Conservation (phyloP, 2,888 invertebrate genomes). For the Halocaridina rubra region DNA sequence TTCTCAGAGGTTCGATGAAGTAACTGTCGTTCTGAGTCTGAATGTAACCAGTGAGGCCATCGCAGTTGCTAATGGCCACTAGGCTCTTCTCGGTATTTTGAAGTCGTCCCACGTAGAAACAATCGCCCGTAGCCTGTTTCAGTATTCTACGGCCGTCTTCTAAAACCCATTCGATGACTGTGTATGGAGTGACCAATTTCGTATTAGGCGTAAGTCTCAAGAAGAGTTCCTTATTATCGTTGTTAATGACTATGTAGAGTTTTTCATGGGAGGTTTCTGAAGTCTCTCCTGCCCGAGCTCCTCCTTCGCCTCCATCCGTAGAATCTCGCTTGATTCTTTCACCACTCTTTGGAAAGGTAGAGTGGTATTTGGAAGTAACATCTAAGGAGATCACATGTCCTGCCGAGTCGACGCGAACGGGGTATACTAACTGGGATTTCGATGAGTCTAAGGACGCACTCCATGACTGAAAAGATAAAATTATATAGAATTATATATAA, state of each 20-base stretch:
- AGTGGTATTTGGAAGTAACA: background rate
- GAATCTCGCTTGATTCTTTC: too few species aligned
- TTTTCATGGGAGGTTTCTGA: constrained; percentile 19
- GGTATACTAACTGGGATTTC: constrained; percentile 29
- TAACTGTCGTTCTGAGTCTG: constrained; percentile 57
- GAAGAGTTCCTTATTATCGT: constrained; percentile 50
- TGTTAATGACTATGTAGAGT: constrained; percentile 52
- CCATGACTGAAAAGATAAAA: constrained; percentile 7
- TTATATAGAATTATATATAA: background rate
- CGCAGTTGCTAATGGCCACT: constrained; percentile 60
- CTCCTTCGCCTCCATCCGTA: too few species aligned
- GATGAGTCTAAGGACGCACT: background rate
- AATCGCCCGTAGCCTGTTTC: constrained; percentile 11
- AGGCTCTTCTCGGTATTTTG: constrained; percentile 28
- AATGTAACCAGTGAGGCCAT: constrained; percentile 56
- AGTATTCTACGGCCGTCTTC: constrained; percentile 41
- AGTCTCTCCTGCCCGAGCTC: too few species aligned
- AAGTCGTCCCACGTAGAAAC: constrained; percentile 52
- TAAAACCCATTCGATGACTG: constrained; percentile 55
- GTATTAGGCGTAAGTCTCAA: constrained; percentile 52
- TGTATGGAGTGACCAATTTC: constrained; percentile 40
- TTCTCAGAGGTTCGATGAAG: constrained; percentile 56
- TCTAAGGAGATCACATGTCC: constrained; percentile 41
- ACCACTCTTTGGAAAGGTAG: too few species aligned
- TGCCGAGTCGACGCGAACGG: constrained; percentile 13